Base-by-base conservation (phyloP, 2,888 invertebrate genomes). In the Drosophila diplacantha region DNA sequence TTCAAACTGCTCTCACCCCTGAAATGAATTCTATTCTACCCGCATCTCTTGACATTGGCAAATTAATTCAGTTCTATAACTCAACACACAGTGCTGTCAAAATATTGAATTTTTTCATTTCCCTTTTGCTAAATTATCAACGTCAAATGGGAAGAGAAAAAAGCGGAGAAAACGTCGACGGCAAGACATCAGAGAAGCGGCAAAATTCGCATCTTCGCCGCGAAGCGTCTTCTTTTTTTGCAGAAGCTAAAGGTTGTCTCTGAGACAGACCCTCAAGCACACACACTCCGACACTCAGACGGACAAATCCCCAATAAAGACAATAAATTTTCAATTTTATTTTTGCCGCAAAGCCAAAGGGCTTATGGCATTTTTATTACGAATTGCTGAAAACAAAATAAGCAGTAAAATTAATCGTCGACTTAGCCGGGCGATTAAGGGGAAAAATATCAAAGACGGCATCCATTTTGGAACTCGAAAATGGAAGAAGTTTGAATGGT, bases 391-490 rank as follows among this genome's bases (percentile, higher is more conserved):
- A 77, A 77, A 77, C 77, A 77, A 76, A 77, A 81, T 81, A 83
- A 83, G 78, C 78, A 71, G 58, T 78, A 64, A 78, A 78, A 83
- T 83, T 78, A 83, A 78, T 78, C 81, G 83, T 53, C 72, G 74
- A 73, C 83, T 78, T 79, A 83, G 76, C 80, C 51, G 72, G 58
- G 26, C 61, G 61, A 61, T 61, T 61, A 61, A 41, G 31, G 16
- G 18, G 64, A 43, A 47, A 51, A 51, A 61, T 61, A 61, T 61
- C 61, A 61, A 52, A 65, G 62, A 69, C 62, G 58, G 76, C 79
- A 55, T 57, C 63, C 73, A 78, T 75, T 75, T 77, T 80, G 59
- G n/a, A 44, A 20, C 24, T n/a, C 4, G 5, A 22, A 16, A 26
- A 26, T 20, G 9, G 31, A 35, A 50, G 47, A 49, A 9, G 22